Percentiles rank a stretch among this genome's conserved stretches.
These are phyloP conservation scores for Noctua janthe DNA, from an alignment of 2,888 invertebrate species.

Conservation along the genomic window DNA sequence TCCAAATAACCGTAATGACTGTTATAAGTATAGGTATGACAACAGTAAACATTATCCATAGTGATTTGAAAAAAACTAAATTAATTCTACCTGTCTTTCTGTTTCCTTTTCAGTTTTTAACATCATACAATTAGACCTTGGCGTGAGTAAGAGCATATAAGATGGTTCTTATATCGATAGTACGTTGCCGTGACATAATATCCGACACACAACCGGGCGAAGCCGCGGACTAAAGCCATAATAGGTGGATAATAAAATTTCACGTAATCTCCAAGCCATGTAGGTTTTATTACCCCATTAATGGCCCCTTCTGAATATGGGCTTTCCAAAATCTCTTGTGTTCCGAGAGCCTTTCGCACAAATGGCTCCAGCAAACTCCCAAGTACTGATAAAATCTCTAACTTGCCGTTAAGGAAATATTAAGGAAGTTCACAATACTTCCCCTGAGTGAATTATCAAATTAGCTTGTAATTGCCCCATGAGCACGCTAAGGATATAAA, in stretches of 20 bases:
- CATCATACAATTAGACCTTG: background rate
- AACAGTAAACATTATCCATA: background rate
- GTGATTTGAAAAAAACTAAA: background rate
- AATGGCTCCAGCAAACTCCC: background rate
- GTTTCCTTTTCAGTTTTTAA: background rate
- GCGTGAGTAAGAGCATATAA: background rate
- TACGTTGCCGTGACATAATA: background rate
- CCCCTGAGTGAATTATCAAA: slow-evolving; percentile 42
- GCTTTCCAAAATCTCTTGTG: slow-evolving; percentile 6
- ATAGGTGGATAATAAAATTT: background rate
- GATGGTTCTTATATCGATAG: background rate
- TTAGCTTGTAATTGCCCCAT: slow-evolving; percentile 45
- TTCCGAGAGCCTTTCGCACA: background rate
- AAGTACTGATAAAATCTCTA: slow-evolving; percentile 26
- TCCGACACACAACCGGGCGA: background rate
- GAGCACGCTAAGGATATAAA: slow-evolving; percentile 47
- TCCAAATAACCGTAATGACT: background rate
- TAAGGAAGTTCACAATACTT: slow-evolving; percentile 22
- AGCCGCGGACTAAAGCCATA: background rate
- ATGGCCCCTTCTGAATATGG: slow-evolving; percentile 6
- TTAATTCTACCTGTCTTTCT: background rate
- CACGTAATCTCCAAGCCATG: slow-evolving; percentile 21
- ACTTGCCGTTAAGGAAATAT: slow-evolving; percentile 29
- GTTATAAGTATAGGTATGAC: background rate
- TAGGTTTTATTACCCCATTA: slow-evolving; percentile 41